Base-by-base conservation (phyloP, 2,888 invertebrate genomes). In the Neoascia interrupta region DNA sequence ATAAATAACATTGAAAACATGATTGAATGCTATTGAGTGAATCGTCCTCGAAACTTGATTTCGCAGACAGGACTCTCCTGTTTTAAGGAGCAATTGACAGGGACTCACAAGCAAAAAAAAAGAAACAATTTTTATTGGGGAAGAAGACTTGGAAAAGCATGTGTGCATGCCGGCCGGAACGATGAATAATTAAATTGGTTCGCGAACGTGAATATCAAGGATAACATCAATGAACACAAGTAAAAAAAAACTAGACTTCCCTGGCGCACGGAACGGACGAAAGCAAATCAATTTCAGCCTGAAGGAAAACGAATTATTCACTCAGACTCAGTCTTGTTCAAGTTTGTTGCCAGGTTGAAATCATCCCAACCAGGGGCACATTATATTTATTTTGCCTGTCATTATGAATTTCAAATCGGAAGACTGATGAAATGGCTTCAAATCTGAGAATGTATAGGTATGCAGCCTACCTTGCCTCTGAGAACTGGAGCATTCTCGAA, bases 161-260 rank as follows among this genome's bases (percentile, higher is more conserved):
- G 37, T 39, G 34, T 39, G 41, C 39, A 41, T 45, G 19, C 15
- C 37, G 8, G 19, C 15, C 37, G 8, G 23, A 47, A 61, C 11
- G 54, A 54, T 70, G 61, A 63, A 72, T 63, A 63, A 56, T 72
- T 64, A 72, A 72, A 72, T 56, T 49, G 61, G 28, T 28, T 54
- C 47, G 54, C 53, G 47, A 61, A 70, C 47, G 47, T 61, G 61
- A 49, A 41, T 49, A 72, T 39, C 39, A 49, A 13, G 49, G 19
- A 19, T 47, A 61, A 47, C 43, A 49, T 15, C n/a, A 37, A 41
- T 51, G 37, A 37, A 26, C 23, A 54, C 26, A 56, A 47, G 13
- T 15, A 36, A 26, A 11, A 45, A 47, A 34, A 51, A 51, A 16
- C 43, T 36, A 36, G 15, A 16, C n/a, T 31, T 26, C 23, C 6